Evolutionary conservation across 2,888 invertebrate genomes (phyloP), one percentile per base, ranked within the genome.

Genomic region (Dryococelus australis): DNA sequence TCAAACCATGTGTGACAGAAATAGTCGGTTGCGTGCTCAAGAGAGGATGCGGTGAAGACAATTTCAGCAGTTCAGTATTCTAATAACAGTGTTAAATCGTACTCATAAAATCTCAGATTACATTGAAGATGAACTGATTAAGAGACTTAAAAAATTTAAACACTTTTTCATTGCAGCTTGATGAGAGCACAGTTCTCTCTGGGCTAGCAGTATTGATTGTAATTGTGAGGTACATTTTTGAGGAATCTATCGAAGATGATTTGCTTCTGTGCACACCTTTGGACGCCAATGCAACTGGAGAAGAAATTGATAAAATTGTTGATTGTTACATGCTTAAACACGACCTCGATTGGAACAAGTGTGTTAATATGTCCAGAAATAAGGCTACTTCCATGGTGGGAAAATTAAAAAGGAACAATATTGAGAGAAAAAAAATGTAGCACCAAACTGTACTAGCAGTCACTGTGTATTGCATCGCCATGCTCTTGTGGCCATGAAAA

Each of bases 321-420:
- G n/a, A n/a, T n/a, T n/a, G n/a, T n/a, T n/a, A n/a, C 35, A 35
- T 35, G 35, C 35, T 35, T 4, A 35, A 35, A 35, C 35, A 35
- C 4, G 4, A 4, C 5, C n/a, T 80, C 24, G 0, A 80, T 80
- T 80, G 80, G 80, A n/a, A 26, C 28, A n/a, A n/a, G 27, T 85
- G 85, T 47, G n/a, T 85, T 85, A 26, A 65, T 51, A 27, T 85
- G 13, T 85, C 53, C 28, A 47, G 0, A 24, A 12, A 85, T 85
- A 53, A 27, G 24, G 51, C 51, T 51, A 8, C 12, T 1, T 3
- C 51, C 51, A 51, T 51, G 51, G 20, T 51, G 10, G 85, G 1
- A 43, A 85, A 47, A n/a, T 24, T 28, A n/a, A 9, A 51, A 47
- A 51, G 85, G n/a, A 47, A 53, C 12, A 16, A 24, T 80, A 80